A percentile compares a stretch with the other conserved stretches of the same genome.
These are phyloP conservation scores for Amphibalanus amphitrite DNA, from an alignment of 1,140 invertebrate genomes.

Conservation along the genomic window DNA sequence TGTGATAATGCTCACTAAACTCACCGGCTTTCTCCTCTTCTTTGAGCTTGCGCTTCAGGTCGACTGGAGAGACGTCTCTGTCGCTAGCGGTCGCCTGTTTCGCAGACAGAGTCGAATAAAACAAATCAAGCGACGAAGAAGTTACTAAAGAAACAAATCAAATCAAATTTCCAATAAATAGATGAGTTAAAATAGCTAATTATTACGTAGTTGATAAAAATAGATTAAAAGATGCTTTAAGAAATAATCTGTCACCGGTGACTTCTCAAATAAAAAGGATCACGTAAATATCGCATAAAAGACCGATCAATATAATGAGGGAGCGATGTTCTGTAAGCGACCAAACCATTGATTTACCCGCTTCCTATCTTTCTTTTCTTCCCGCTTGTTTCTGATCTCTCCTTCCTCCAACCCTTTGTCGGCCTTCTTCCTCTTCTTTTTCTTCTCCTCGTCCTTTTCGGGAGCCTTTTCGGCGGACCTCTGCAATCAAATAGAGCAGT, in stretches of 20 bases:
- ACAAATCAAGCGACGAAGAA: no score
- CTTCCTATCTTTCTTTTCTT: conserved; percentile 1
- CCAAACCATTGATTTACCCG: neutral
- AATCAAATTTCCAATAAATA: no score
- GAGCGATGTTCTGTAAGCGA: neutral
- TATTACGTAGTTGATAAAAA: no score
- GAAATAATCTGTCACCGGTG: neutral
- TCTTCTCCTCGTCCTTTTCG: neutral
- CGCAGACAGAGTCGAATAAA: neutral
- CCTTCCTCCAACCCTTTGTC: neutral
- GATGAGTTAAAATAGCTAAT: no score
- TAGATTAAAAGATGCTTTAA: neutral
- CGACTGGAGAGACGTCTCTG: neutral
- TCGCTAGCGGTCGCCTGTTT: neutral
- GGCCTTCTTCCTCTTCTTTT: neutral
- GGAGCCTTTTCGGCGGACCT: neutral
- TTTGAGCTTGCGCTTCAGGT: neutral
- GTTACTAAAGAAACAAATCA: no score
- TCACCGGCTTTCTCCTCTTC: neutral
- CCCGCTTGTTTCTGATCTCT: neutral
- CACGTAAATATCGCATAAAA: neutral
- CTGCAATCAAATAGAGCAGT: neutral
- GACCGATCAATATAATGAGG: neutral
- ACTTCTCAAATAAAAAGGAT: no score
- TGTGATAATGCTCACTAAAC: no score